phyloP scores from a whole-genome alignment of 2,888 invertebrate genomes.

The Cerastoderma edule region DNA sequence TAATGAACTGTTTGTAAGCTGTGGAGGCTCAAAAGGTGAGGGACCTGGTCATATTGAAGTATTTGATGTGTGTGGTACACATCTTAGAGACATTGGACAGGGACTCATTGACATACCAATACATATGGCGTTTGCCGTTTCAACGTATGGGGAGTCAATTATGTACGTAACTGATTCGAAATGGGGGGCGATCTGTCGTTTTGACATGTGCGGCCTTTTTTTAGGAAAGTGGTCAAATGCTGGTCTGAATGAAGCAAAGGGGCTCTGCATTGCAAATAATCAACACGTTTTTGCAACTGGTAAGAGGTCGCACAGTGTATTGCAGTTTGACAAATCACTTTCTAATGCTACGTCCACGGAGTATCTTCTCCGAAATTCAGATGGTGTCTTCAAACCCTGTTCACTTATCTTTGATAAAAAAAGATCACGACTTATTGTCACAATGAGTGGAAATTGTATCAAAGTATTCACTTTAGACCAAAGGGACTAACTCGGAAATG shows the following conservation, averaged over 20 bases:
- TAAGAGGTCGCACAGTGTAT: neutral
- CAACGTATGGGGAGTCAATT: neutral
- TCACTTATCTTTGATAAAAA: neutral
- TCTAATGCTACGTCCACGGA: neutral
- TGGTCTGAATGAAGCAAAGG: neutral
- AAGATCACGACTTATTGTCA: neutral
- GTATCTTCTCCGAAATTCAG: neutral
- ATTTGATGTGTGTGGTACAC: neutral
- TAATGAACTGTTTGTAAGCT: neutral
- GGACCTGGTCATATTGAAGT: neutral
- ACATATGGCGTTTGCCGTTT: neutral
- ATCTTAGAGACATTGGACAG: neutral
- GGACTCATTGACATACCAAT: neutral
- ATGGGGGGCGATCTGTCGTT: neutral
- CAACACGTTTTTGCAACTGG: neutral
- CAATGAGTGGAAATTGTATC: neutral
- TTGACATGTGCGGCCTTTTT: neutral
- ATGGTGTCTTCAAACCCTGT: neutral
- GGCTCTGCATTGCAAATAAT: neutral
- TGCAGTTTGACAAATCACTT: neutral
- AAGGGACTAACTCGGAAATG: too few species aligned
- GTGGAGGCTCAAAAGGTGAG: neutral
- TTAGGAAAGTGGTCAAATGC: neutral
- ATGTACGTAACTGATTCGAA: conserved; percentile 6
- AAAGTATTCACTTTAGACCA: conserved; percentile 3